These are phyloP conservation scores for Misgurnus mizolepis DNA, from an alignment of 2,113 vertebrate species.

Conservation along the genomic window DNA sequence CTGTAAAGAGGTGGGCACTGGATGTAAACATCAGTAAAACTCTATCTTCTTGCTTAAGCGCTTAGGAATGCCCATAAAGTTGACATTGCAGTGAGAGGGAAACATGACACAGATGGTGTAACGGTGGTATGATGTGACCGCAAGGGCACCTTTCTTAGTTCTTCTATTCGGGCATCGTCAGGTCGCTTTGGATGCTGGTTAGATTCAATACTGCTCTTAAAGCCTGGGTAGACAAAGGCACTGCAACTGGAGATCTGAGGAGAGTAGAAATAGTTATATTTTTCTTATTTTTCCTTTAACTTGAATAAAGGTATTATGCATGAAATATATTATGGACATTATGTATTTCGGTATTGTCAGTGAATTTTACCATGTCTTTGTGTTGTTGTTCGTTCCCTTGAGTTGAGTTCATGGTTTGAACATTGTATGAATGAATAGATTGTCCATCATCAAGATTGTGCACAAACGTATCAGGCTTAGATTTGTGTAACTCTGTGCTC, in stretches of 20 bases:
- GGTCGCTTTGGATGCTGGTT: conserved; percentile 59
- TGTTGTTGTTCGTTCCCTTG: conserved; percentile 66
- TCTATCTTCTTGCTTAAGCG: conserved; percentile 45
- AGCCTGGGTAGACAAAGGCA: conserved; percentile 66
- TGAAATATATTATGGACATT: too few species aligned
- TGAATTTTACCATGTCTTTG: conserved; percentile 37
- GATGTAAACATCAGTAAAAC: conserved; percentile 53
- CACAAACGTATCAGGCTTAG: conserved; percentile 50
- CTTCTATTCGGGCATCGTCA: conserved; percentile 58
- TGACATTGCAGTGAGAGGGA: conserved; percentile 12
- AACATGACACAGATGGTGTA: conserved; percentile 35
- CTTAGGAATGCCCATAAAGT: conserved; percentile 58
- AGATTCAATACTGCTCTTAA: conserved; percentile 55
- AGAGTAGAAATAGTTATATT: background rate
- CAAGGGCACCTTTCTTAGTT: conserved; percentile 73
- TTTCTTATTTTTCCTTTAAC: background rate
- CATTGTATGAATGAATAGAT: conserved; percentile 75
- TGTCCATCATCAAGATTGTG: conserved; percentile 43
- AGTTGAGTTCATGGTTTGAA: conserved; percentile 74
- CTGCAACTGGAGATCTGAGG: conserved; percentile 3
- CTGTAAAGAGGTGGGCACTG: conserved; percentile 34
- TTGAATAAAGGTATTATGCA: too few species aligned
- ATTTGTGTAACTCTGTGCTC: conserved; percentile 51
- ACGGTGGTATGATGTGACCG: background rate
- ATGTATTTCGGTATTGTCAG: too few species aligned